Evolutionary conservation across 2,113 vertebrate species (phyloP).

Genomic region (Holacanthus passer): DNA sequence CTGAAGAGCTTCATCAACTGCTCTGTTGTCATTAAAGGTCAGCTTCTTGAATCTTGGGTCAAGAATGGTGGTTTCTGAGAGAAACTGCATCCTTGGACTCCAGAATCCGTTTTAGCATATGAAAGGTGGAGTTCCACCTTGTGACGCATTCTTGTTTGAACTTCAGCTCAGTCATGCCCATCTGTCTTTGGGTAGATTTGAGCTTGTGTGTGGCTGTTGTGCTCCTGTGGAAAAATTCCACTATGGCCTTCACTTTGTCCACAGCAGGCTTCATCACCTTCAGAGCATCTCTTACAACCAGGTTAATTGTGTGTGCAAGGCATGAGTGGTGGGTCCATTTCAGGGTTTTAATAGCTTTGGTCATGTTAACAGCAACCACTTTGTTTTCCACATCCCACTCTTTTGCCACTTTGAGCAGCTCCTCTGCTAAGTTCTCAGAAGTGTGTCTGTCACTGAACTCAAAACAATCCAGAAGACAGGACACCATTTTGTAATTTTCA

Average conservation of each 20-base stretch:
- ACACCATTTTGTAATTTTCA: conserved; percentile 45
- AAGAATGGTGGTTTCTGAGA: too few species aligned
- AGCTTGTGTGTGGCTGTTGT: conserved; percentile 22
- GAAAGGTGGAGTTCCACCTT: conserved; percentile 44
- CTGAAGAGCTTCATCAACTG: too few species aligned
- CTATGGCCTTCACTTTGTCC: too few species aligned
- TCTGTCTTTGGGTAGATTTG: conserved; percentile 36
- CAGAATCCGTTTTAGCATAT: conserved; percentile 33
- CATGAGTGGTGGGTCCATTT: too few species aligned
- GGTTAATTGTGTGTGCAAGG: too few species aligned
- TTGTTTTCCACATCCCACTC: conserved; percentile 55
- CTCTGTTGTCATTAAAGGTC: too few species aligned
- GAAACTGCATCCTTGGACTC: not conserved
- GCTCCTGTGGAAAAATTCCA: not conserved
- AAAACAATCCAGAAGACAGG: conserved; percentile 64
- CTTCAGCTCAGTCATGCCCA: conserved; percentile 26
- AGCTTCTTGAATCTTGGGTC: too few species aligned
- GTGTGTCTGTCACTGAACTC: conserved; percentile 66
- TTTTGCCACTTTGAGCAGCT: conserved; percentile 56
- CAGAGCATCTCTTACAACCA: too few species aligned
- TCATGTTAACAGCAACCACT: conserved; percentile 51
- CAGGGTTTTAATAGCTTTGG: too few species aligned
- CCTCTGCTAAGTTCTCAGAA: conserved; percentile 57
- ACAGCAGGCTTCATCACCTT: too few species aligned
- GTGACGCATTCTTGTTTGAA: conserved; percentile 45